Evolutionary conservation across 30 jellyfish, hydroid and myxozoan genomes (phyloP).

Genomic region (Pelagia noctiluca): DNA sequence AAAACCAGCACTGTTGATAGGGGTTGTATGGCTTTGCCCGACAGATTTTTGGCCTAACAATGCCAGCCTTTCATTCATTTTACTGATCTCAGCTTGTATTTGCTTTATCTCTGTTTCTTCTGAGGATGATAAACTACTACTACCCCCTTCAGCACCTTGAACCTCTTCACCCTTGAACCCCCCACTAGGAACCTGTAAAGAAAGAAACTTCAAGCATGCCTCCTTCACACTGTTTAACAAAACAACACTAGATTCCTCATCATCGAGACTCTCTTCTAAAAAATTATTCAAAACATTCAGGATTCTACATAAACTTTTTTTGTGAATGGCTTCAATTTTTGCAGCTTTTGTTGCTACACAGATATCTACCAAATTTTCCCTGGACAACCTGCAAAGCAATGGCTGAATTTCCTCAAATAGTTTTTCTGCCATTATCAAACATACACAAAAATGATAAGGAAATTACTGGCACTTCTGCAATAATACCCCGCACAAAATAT

Average conservation of each 20-base stretch:
- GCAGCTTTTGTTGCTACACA: conserved; percentile 23
- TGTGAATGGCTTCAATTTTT: not conserved
- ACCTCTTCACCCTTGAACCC: conserved; percentile 10
- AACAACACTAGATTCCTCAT: not conserved
- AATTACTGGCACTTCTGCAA: no score
- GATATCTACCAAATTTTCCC: conserved; percentile 12
- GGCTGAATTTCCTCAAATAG: conserved; percentile 11
- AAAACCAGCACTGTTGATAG: not conserved
- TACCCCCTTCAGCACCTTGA: not conserved
- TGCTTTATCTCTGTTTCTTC: not conserved
- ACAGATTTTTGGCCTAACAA: not conserved
- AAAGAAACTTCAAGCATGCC: not conserved
- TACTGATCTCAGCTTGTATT: not conserved
- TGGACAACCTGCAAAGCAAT: conserved; percentile 17
- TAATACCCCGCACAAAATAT: no score
- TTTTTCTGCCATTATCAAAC: not conserved
- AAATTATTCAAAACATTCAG: not conserved
- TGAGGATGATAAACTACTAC: not conserved
- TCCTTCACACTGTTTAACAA: not conserved
- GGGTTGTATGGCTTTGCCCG: not conserved
- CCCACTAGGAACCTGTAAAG: conserved; percentile 19
- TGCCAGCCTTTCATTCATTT: not conserved
- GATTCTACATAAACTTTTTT: not conserved
- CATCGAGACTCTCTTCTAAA: not conserved
- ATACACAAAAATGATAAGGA: not conserved